Evolutionary conservation across 1,140 invertebrate genomes (phyloP).

Genomic region (Formica selysi): DNA sequence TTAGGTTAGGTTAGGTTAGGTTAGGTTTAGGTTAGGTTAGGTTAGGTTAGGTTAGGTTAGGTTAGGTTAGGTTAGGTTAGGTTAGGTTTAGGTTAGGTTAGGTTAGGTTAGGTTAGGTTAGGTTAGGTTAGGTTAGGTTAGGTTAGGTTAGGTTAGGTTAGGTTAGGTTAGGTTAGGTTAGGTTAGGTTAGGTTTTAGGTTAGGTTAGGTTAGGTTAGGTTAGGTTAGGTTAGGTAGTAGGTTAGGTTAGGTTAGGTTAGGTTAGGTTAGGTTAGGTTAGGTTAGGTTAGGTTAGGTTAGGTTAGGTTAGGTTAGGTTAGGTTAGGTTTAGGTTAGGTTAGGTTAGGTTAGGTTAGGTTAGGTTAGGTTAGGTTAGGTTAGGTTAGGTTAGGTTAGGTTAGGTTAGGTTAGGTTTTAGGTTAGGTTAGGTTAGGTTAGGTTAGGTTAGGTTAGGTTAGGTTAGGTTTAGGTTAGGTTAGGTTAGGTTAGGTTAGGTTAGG

Average conservation of each 20-base stretch:
- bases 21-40: slow-evolving; percentile 6
- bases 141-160: slow-evolving; percentile 69
- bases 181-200: slow-evolving; percentile 21
- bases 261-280: slow-evolving; percentile 65
- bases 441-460: too few species aligned
- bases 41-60: slow-evolving; percentile 2
- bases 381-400: too few species aligned
- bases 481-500: too few species aligned
- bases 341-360: too few species aligned
- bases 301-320: too few species aligned
- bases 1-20: slow-evolving; percentile 10
- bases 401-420: too few species aligned
- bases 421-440: too few species aligned
- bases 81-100: slow-evolving; percentile 6
- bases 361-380: too few species aligned
- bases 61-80: slow-evolving; percentile 10
- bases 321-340: too few species aligned
- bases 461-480: too few species aligned
- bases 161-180: slow-evolving; percentile 69
- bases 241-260: slow-evolving; percentile 10
- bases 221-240: slow-evolving; percentile 14
- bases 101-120: slow-evolving; percentile 6
- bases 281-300: too few species aligned
- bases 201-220: not conserved
- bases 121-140: slow-evolving; percentile 58